Evolutionary conservation across 2,113 vertebrate genomes (phyloP).

Genomic region (Rhinoptilus africanus): DNA sequence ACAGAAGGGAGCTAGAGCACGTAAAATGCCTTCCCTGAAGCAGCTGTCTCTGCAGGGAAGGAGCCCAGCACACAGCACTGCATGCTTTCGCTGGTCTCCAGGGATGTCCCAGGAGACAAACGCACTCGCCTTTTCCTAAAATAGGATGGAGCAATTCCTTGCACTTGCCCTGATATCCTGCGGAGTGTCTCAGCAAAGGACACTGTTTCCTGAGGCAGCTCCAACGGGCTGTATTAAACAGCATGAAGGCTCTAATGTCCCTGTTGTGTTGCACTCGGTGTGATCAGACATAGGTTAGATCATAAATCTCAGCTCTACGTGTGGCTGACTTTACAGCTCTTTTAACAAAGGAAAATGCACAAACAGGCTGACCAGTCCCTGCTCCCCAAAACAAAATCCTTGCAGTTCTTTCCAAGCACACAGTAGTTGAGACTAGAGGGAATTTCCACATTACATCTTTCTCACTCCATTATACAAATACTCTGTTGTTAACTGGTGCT

Average conservation of each 20-base stretch:
- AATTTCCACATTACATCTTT: not conserved
- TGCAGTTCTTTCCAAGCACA: not conserved
- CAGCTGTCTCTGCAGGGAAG: not conserved
- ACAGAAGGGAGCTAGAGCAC: not conserved
- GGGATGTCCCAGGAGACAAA: not conserved
- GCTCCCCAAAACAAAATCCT: not conserved
- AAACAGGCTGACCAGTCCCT: not conserved
- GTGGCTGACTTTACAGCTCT: not conserved
- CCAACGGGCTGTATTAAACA: not conserved
- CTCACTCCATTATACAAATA: not conserved
- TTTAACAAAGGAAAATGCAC: not conserved
- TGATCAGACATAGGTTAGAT: not conserved
- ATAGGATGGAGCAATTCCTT: not conserved
- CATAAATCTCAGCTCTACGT: not conserved
- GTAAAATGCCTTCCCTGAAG: not conserved
- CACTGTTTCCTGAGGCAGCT: not conserved
- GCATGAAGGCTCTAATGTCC: not conserved
- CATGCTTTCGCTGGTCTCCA: not conserved
- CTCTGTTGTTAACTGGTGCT: slow-evolving; percentile 14
- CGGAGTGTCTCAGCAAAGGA: not conserved
- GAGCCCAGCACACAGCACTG: not conserved
- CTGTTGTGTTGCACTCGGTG: rapidly evolving
- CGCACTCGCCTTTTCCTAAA: not conserved
- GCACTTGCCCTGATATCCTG: not conserved
- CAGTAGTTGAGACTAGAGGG: not conserved